Evolutionary conservation across 2,888 invertebrate species (phyloP), one percentile per base, ranked within the genome.

Genomic region (Anthoptus insignis): DNA sequence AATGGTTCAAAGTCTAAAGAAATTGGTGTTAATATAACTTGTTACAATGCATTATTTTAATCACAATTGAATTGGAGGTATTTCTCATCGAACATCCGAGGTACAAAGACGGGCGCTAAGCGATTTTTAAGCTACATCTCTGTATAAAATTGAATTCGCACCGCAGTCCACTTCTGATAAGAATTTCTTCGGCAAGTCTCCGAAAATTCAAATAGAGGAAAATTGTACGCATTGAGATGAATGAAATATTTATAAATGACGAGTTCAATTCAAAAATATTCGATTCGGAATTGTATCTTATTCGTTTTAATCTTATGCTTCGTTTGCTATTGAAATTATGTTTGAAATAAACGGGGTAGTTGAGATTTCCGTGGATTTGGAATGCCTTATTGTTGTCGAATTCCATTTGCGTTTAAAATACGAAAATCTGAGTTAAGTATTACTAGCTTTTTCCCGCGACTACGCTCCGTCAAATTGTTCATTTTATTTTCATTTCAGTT

Each of bases 61-160:
- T n/a, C n/a, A n/a, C n/a, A n/a, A n/a, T n/a, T n/a, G 82, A 78
- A 82, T 82, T 71, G 76, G 68, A 73, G 81, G 84, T 81, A 87
- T 87, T 83, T 84, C 80, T 84, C 81, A 82, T 84, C 77, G 84
- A 81, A 79, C 79, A 72, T 68, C n/a, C 68, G 72, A 72, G 64
- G 64, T 72, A 74, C 74, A 73, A 74, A 73, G 68, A 58, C 63
- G 57, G 65, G 63, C 59, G 61, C 71, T 68, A 64, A 70, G 69
- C 73, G 72, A 71, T 70, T 68, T 74, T 71, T 70, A 71, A 67
- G 70, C 65, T 59, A 64, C 50, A 64, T 42, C 64, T 57, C 39
- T 57, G 56, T 64, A 64, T 64, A 64, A 61, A 61, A 61, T 61
- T 61, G 61, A 61, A 61, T 61, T 61, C 54, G 45, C 53, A 24